These are phyloP conservation scores for Poecilia picta DNA, from an alignment of 2,797 vertebrate genomes.

Conservation along the genomic window DNA sequence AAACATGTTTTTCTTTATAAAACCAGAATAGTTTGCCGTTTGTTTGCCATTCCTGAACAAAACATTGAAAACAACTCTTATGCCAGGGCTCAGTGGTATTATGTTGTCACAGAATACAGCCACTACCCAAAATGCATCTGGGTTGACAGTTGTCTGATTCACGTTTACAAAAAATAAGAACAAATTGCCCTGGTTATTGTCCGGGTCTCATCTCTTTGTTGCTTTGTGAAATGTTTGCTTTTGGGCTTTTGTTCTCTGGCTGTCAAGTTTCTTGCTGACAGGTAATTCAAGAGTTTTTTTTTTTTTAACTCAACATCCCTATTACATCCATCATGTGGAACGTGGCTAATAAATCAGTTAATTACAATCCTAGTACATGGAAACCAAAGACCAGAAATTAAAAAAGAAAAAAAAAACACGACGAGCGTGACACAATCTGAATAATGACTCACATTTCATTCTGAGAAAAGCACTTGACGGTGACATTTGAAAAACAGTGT, in stretches of 20 bases:
- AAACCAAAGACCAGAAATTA: constrained; percentile 19
- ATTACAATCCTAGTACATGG: constrained; percentile 42
- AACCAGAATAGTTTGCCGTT: background rate
- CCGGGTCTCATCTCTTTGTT: constrained; percentile 24
- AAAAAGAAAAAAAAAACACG: constrained; percentile 8
- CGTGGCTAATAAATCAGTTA: constrained; percentile 60
- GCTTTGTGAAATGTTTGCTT: constrained; percentile 26
- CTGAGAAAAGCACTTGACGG: constrained; percentile 58
- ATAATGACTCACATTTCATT: constrained; percentile 70
- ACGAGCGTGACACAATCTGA: constrained; percentile 56
- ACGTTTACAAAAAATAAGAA: constrained; percentile 27
- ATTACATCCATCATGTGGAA: constrained; percentile 41
- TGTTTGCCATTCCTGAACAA: background rate
- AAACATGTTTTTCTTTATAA: background rate
- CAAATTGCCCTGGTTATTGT: constrained; percentile 21
- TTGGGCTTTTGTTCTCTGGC: constrained; percentile 24
- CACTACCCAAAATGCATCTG: constrained; percentile 10
- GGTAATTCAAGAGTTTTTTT: constrained; percentile 36
- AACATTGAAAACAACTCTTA: constrained; percentile 16
- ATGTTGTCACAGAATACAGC: constrained; percentile 16
- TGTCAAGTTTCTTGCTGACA: constrained; percentile 28
- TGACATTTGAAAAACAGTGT: constrained; percentile 81
- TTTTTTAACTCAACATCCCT: constrained; percentile 24
- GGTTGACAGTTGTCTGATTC: constrained; percentile 28
- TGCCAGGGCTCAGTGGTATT: constrained; percentile 2